Evolutionary conservation across 1,140 invertebrate genomes (phyloP).

Genomic region (Cyphomyrmex costatus): DNA sequence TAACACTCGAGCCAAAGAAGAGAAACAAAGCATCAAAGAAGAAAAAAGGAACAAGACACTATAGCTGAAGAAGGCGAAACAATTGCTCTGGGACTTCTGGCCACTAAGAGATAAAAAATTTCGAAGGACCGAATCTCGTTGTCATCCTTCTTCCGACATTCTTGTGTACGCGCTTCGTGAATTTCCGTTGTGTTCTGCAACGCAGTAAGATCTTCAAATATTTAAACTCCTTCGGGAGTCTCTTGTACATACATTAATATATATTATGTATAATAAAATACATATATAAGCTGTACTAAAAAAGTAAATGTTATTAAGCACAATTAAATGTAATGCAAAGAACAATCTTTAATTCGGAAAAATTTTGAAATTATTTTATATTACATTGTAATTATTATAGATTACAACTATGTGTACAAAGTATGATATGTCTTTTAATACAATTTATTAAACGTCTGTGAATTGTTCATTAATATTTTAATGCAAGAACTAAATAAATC

Average conservation of each 20-base stretch:
- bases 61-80: slow-evolving; percentile 63
- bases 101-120: slow-evolving; percentile 70
- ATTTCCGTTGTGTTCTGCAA: slow-evolving; percentile 38
- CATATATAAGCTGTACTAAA: neutral
- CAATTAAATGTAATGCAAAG: neutral
- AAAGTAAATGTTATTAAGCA: neutral
- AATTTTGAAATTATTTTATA: slow-evolving; percentile 9
- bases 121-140: slow-evolving; percentile 62
- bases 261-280: slow-evolving; percentile 26
- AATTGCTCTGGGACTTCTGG: slow-evolving; percentile 73
- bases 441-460: neutral
- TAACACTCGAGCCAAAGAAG: slow-evolving; percentile 17
- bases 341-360: neutral
- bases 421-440: neutral
- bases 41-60: neutral
- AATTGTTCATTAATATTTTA: slow-evolving; percentile 12
- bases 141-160: slow-evolving; percentile 56
- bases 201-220: slow-evolving; percentile 77
- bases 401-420: neutral
- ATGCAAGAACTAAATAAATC: neutral
- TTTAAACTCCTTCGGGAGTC: slow-evolving; percentile 71
- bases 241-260: slow-evolving; percentile 49
- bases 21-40: neutral
- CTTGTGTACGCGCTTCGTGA: slow-evolving; percentile 36
- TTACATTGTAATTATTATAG: neutral